Evolutionary conservation across 1,140 invertebrate species (phyloP).

Genomic region (Yoshiicerus persimilis): DNA sequence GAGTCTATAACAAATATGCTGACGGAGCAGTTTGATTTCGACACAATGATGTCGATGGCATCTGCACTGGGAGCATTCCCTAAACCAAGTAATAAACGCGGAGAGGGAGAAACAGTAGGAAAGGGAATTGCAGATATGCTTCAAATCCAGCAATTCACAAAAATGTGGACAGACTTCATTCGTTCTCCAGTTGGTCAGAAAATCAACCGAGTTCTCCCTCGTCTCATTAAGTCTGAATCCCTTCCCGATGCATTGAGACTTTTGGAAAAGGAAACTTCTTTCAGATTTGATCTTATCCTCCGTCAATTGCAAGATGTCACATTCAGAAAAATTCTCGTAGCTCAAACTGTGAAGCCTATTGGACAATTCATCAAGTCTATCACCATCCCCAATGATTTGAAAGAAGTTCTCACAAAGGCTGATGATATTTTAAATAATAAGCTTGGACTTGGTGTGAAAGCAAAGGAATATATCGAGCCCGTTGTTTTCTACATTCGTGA

Average conservation of each 20-base stretch:
- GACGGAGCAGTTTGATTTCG: conserved; percentile 42
- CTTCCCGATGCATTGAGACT: conserved; percentile 46
- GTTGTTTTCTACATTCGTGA: conserved; percentile 41
- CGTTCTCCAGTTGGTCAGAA: conserved; percentile 44
- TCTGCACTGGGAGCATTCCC: conserved; percentile 29
- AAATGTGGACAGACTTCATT: conserved; percentile 37
- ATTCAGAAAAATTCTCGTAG: conserved; percentile 39
- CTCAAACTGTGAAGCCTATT: conserved; percentile 40
- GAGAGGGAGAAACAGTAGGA: conserved; percentile 29
- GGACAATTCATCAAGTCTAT: conserved; percentile 39
- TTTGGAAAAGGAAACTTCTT: conserved; percentile 46
- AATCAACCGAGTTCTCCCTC: conserved; percentile 41
- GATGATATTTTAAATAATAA: conserved; percentile 48
- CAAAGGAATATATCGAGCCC: conserved; percentile 44
- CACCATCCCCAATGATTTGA: conserved; percentile 38
- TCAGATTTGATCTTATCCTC: conserved; percentile 46
- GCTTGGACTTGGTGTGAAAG: conserved; percentile 38
- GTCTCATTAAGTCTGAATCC: conserved; percentile 42
- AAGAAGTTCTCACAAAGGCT: conserved; percentile 38
- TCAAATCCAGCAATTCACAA: conserved; percentile 37
- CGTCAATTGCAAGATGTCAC: conserved; percentile 40
- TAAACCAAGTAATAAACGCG: background rate
- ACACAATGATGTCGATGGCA: conserved; percentile 45
- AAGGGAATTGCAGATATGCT: conserved; percentile 37
- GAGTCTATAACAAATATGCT: conserved; percentile 35